These are phyloP conservation scores for Conops quadrifasciatus DNA, from an alignment of 2,888 invertebrate species.

Conservation along the genomic window DNA sequence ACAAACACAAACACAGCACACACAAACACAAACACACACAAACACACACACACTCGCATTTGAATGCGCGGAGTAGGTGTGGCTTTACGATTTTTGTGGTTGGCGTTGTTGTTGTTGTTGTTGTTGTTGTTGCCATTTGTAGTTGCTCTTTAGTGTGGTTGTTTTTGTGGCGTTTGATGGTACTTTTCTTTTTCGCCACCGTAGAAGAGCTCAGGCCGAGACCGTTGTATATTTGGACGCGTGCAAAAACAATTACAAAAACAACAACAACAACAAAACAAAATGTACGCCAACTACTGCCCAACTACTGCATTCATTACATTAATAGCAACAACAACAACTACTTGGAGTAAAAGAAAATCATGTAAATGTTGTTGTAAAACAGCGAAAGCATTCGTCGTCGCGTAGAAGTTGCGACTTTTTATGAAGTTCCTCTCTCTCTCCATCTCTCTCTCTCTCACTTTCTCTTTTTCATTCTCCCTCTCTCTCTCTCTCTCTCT, in stretches of 20 bases:
- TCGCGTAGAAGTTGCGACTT: background rate
- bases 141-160: background rate
- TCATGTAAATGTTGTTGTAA: background rate
- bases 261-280: conserved; percentile 2
- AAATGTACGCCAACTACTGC: background rate
- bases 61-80: background rate
- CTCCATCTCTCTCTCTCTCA: background rate
- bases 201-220: background rate
- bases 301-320: background rate
- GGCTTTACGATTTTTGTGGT: background rate
- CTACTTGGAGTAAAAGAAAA: background rate
- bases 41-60: background rate
- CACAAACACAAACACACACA: background rate
- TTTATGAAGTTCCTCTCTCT: background rate
- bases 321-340: background rate
- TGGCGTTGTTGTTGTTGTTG: background rate
- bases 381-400: background rate
- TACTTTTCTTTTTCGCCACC: background rate
- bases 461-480: background rate
- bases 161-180: background rate
- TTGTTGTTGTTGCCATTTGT: conserved; percentile 2
- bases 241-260: background rate
- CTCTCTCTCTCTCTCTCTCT: background rate
- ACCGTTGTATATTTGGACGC: too few relatives aligned
- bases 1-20: background rate